Evolutionary conservation across 2,888 invertebrate genomes (phyloP), one percentile per base, ranked within the genome.

Genomic region (Conops quadrifasciatus): DNA sequence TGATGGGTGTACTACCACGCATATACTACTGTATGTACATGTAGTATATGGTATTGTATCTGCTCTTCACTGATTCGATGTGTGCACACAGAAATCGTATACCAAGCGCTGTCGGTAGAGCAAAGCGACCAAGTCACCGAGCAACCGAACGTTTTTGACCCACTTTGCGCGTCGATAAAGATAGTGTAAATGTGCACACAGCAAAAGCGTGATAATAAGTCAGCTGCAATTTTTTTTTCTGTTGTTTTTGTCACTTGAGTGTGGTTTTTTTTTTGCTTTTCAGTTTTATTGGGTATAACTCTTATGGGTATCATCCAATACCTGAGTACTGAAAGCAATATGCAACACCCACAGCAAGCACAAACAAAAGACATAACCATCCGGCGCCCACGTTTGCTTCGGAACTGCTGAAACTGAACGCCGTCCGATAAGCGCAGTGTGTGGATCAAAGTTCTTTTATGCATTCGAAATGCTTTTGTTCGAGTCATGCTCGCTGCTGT

Each of bases 141-240:
- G 28, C 15, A 58, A 58, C 26, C 28, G 28, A 63, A 24, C 15
- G 63, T 47, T 63, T 63, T 63, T 63, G 63, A 63, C 63, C 63
- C 63, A 63, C 47, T 47, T 63, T 45, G 36, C 36, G 9, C 36
- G 15, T 63, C 7, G 45, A 36, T 47, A 47, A 63, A 63, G 16
- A 26, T 26, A n/a, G 11, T 49, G 58, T 9, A 15, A 5, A 58
- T 15, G 28, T 24, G 28, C 9, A 36, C 9, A 36, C 36, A 36
- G 26, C 26, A 26, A 24, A 26, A 26, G 26, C 47, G 47, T 26
- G 47, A 63, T 47, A 26, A 63, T 47, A 47, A 47, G 21, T 63
- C 63, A 63, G 63, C 63, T 63, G 47, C 36, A 36, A 47, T 63
- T 63, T 45, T 19, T 30, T 1, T 60, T 60, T n/a, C 4, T 19